These are phyloP conservation scores for Cecropterus lyciades DNA, from an alignment of 1,140 invertebrate species.

Conservation along the genomic window DNA sequence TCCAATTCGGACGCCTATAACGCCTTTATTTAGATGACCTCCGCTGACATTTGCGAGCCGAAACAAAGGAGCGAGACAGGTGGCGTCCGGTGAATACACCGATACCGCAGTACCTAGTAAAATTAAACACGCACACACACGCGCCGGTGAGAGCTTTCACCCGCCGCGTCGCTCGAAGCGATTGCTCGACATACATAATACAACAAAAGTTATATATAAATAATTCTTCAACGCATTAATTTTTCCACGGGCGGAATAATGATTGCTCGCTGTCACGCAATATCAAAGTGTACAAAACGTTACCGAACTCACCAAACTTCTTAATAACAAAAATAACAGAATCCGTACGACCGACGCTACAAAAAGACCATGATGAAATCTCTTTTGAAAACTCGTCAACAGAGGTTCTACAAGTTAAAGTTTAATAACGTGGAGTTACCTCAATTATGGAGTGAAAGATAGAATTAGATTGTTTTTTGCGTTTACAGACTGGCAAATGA, in stretches of 20 bases:
- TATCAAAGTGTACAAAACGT: constrained; percentile 3
- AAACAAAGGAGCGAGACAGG: constrained; percentile 82
- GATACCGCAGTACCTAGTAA: constrained; percentile 56
- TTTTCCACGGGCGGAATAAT: constrained; percentile 47
- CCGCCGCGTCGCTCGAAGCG: constrained; percentile 46
- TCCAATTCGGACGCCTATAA: constrained; percentile 72
- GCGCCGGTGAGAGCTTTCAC: constrained; percentile 49
- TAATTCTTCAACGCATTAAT: constrained; percentile 53
- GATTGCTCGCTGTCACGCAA: constrained; percentile 57
- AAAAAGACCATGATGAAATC: background rate
- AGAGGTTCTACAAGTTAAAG: background rate
- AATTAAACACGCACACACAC: constrained; percentile 69
- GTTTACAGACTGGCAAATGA: too few species aligned
- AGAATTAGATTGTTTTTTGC: too few species aligned
- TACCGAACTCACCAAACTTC: background rate
- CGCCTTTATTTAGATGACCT: constrained; percentile 83
- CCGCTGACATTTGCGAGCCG: constrained; percentile 78
- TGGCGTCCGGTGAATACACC: constrained; percentile 64
- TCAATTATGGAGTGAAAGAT: background rate
- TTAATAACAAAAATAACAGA: background rate
- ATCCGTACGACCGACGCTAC: too few species aligned
- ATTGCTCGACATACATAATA: constrained; percentile 62
- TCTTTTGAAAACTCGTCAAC: background rate
- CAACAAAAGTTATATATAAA: constrained; percentile 22
- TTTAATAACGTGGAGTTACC: background rate